These are phyloP conservation scores for Periparus ater DNA, from an alignment of 2,797 vertebrate genomes.

Conservation along the genomic window DNA sequence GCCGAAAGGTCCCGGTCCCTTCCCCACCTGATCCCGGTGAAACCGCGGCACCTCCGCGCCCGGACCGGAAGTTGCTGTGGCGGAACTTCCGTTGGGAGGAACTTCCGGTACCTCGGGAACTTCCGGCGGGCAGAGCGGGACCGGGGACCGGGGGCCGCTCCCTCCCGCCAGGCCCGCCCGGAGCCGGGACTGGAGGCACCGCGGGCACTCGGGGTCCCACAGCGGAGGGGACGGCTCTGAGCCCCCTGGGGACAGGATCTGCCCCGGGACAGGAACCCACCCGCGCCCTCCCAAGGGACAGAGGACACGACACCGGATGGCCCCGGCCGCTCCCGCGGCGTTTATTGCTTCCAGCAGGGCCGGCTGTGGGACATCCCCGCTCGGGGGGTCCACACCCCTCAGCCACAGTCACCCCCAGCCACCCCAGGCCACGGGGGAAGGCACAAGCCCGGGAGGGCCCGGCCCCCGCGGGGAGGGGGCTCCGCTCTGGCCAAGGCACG, in stretches of 20 bases:
- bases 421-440: background rate
- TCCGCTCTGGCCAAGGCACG: background rate
- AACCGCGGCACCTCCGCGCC: background rate
- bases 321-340: background rate
- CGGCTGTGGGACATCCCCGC: background rate
- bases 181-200: background rate
- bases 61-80: fast-evolving
- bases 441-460: background rate
- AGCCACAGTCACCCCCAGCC: fast-evolving
- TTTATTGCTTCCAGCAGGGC: conserved; percentile 30
- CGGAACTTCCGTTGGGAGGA: background rate
- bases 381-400: background rate
- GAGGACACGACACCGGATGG: background rate
- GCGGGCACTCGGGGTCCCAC: background rate
- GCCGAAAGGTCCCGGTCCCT: fast-evolving
- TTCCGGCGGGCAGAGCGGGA: background rate
- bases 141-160: too few relatives aligned
- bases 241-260: background rate
- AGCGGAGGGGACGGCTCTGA: too few relatives aligned
- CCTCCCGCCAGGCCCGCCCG: too few relatives aligned
- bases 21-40: background rate
- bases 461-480: background rate
- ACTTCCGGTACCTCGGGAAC: background rate
- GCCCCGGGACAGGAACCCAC: background rate
- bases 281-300: background rate